Evolutionary conservation across 2,113 vertebrate genomes (phyloP), one percentile per base, ranked within the genome.

Genomic region (Hystrix brachyura): DNA sequence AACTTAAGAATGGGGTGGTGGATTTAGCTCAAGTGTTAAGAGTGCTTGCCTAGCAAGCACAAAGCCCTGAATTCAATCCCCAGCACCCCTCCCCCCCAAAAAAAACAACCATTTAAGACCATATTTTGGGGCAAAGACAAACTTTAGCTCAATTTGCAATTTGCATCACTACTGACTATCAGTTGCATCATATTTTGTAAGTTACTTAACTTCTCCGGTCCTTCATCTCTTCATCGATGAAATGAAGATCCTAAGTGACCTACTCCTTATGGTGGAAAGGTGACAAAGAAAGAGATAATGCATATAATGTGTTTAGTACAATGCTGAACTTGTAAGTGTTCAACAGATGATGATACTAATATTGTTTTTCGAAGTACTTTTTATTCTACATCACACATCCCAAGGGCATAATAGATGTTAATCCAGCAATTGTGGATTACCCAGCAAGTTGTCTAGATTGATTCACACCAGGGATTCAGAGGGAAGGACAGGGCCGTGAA

Each of bases 91-190:
- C 38, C 38, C 38, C 38, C 38, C 38, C 38, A 38, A 38, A 38
- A 38, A 38, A 38, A 38, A 38, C 38, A 38, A 38, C 38, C 38
- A 19, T 38, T 69, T 64, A 69, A 85, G 51, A 91, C 29, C 13
- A 18, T 82, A 81, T 74, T 71, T 79, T 17, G 23, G 48, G 43
- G 87, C 55, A n/a, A 48, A 87, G 27, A 67, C 29, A 95, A 69
- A 91, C 13, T 8, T 67, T 59, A 93, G 79, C 7, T 94, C 48
- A 87, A 90, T 67, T 23, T n/a, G 48, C 48, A 87, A 90, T 67
- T 23, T n/a, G 48, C 23, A 27, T 60, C 14, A 79, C 60, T n/a
- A 12, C 48, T 18, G 48, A 43, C 79, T 46, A 67, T 27, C 53
- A 64, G 34, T 53, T 72, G n/a, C 10, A 21, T 29, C 46, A 46